These are phyloP conservation scores for Eupeodes latifasciatus DNA, from an alignment of 2,888 invertebrate species.

Conservation along the genomic window DNA sequence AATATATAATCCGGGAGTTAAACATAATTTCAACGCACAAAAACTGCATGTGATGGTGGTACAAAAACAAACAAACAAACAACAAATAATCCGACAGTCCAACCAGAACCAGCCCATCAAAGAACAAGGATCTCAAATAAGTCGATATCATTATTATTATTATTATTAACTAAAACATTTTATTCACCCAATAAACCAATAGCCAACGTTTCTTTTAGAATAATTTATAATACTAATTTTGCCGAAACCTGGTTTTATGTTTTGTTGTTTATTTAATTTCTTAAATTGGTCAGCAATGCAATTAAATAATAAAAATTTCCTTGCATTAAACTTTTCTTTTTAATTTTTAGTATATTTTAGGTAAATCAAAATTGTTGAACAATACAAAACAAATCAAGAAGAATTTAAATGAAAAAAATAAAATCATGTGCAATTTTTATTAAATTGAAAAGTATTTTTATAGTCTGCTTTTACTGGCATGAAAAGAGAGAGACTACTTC, in stretches of 20 bases:
- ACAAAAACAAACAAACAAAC: background rate
- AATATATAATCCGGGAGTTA: background rate
- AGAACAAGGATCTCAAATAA: slow-evolving; percentile 55
- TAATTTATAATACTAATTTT: slow-evolving; percentile 1
- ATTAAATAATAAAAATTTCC: slow-evolving; percentile 5
- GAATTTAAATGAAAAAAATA: slow-evolving; percentile 7
- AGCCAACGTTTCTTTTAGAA: slow-evolving; percentile 11
- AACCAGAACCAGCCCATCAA: slow-evolving; percentile 35
- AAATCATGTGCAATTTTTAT: slow-evolving; percentile 66
- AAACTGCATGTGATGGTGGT: slow-evolving; percentile 25
- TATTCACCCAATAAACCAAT: slow-evolving; percentile 1
- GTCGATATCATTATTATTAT: slow-evolving; percentile 35
- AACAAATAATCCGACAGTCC: slow-evolving; percentile 21
- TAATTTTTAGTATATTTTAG: slow-evolving; percentile 55
- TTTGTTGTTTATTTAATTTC: slow-evolving; percentile 26
- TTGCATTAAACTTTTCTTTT: slow-evolving; percentile 11
- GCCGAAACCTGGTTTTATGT: slow-evolving; percentile 16
- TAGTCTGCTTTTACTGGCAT: slow-evolving; percentile 48
- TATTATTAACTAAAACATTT: slow-evolving; percentile 4
- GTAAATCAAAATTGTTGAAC: slow-evolving; percentile 42
- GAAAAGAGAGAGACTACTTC: slow-evolving; percentile 14
- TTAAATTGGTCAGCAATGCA: slow-evolving; percentile 32
- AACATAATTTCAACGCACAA: slow-evolving; percentile 54
- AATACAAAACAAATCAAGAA: slow-evolving; percentile 27
- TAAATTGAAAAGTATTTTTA: slow-evolving; percentile 64